phyloP scores from a whole-genome alignment of 1,140 invertebrate species.

The Dryas iulia region DNA sequence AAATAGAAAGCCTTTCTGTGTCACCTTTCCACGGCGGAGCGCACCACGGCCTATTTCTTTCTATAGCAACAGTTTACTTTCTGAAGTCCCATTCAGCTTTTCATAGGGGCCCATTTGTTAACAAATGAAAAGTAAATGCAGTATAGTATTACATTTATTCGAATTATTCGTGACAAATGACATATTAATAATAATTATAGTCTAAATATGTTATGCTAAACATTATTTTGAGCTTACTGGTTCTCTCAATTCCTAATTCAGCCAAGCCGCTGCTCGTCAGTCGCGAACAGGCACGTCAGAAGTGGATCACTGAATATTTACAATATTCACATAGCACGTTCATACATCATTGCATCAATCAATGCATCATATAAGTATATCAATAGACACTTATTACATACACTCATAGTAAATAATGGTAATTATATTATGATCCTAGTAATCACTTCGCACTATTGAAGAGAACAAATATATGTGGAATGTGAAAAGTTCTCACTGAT shows the following conservation, averaged over 20 bases:
- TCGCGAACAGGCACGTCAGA: conserved; percentile 31
- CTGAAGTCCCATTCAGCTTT: conserved; percentile 36
- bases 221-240: conserved; percentile 70
- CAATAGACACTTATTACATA: conserved; percentile 20
- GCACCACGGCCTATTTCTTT: conserved; percentile 54
- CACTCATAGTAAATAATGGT: conserved; percentile 16
- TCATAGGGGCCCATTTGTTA: conserved; percentile 28
- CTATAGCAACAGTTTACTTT: conserved; percentile 50
- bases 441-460: conserved; percentile 11
- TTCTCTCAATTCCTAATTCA: conserved; percentile 76
- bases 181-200: conserved; percentile 47
- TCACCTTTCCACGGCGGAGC: conserved; percentile 44
- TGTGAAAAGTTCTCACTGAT: background rate
- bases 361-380: conserved; percentile 21
- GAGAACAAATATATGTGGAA: conserved; percentile 13
- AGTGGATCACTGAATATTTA: conserved; percentile 52
- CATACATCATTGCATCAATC: conserved; percentile 7
- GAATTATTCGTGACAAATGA: conserved; percentile 73
- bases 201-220: conserved; percentile 49
- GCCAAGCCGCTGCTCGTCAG: conserved; percentile 41
- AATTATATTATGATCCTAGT: background rate
- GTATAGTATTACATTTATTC: conserved; percentile 65
- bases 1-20: conserved; percentile 58
- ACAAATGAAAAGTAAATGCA: conserved; percentile 27
- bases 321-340: conserved; percentile 43